Base-by-base conservation (phyloP, 2,113 vertebrate genomes). In the Poeciliopsis prolifica region DNA sequence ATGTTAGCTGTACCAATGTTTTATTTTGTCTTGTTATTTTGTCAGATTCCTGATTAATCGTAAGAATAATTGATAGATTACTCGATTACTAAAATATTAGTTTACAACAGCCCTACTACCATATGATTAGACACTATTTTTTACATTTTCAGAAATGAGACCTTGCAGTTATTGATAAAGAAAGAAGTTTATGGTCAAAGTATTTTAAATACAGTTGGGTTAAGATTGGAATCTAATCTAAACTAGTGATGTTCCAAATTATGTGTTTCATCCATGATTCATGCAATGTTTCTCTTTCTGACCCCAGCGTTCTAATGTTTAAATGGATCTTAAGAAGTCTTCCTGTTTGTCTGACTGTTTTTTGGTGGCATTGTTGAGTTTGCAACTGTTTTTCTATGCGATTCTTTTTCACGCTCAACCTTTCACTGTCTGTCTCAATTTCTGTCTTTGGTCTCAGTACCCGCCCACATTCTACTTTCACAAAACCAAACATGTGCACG, bases 401-500 rank as follows among this genome's bases (percentile, higher is more conserved):
- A 73, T 79, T 76, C 64, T 26, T 22, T 69, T 64, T 75, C 77
- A 44, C 40, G 14, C 51, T 68, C 44, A 12, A 78, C 79, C 58
- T 65, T 66, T 68, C 29, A 19, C 79, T 67, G 82, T 86, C 86
- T 19, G 19, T 65, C 83, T 87, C 78, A 29, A 72, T 90, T 84
- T 82, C 78, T 31, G 58, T 61, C 28, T 42, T 29, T 24, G 5
- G 3, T 40, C 40, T 77, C 60, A 28, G 70, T 14, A 17, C 51
- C 68, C 68, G 28, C 82, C 87, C 74, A 80, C 81, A 37, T 58
- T 65, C 75, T 11, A 24, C 65, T 69, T 76, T 60, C 78, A 48
- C 82, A 63, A 75, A 89, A 71, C 75, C 3, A 74, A 88, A 88
- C 87, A 74, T 63, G 82, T 72, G 78, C 70, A 51, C 79, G 71